Evolutionary conservation across 2,888 invertebrate species (phyloP), one percentile per base, ranked within the genome.

Genomic region (Mycogona germanica): DNA sequence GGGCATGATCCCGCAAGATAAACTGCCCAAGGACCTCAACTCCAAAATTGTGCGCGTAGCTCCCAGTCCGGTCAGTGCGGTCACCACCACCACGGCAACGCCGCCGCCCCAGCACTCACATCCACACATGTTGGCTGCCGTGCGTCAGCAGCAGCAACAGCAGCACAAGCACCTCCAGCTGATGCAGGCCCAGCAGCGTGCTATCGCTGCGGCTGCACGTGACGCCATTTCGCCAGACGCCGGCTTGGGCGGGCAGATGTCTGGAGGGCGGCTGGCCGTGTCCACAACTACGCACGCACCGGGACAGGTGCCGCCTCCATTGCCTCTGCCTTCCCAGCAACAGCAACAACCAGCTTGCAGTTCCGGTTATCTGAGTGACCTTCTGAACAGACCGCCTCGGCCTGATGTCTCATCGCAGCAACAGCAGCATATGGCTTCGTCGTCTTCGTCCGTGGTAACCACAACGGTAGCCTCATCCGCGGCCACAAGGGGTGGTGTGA

Each of bases 1-100:
- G 40, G 55, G 58, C 12, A 60, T 60, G 40, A 81, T 80, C 61
- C 84, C 86, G 40, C 84, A 82, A 69, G 64, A 64, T 26, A 64
- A 68, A 40, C 63, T 71, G 40, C 67, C 68, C 14, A 64, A 62
- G 56, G 67, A 66, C 55, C 49, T 67, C 25, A 60, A 59, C 12
- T 62, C 66, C 51, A 64, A 65, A 41, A 53, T 64, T 14, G 58
- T 62, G 19, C 61, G 58, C 9, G 60, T 63, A 3, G 61, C 62
- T 12, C 53, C 57, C 3, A 38, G 47, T 19, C n/a, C 38, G 4
- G n/a, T 26, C 21, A n/a, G 12, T 5, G 3, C 49, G 49, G 21
- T 9, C 14, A 17, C 19, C 14, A 42, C 6, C 55, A 56, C n/a
- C 54, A 23, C 29, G 38, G 6, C 19, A 32, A 9, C 35, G 9